A percentile compares a stretch with the other conserved stretches of the same genome.
phyloP scores from a whole-genome alignment of 2,888 invertebrate genomes.

The Pristionchus maxplancki region DNA sequence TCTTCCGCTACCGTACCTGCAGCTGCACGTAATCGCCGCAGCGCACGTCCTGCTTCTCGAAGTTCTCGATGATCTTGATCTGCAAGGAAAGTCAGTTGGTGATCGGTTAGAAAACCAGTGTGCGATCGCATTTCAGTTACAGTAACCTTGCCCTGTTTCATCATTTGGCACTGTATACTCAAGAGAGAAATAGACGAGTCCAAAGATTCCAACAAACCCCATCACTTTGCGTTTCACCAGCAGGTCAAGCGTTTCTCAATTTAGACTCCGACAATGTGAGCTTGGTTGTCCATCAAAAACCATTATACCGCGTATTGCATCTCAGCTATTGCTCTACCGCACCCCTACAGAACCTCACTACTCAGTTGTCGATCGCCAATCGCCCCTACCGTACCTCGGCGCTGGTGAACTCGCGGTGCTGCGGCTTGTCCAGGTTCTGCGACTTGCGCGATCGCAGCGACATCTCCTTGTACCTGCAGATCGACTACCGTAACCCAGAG shows the following conservation, averaged over 20 bases:
- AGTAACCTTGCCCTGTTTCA: too few relatives aligned
- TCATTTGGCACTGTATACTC: too few relatives aligned
- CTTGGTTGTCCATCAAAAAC: too few relatives aligned
- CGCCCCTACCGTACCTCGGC: not conserved
- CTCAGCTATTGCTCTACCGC: not conserved
- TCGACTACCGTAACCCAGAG: not conserved
- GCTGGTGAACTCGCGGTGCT: not conserved
- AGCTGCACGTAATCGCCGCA: slow-evolving; percentile 15
- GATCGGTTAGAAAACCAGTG: too few relatives aligned
- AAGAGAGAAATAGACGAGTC: too few relatives aligned
- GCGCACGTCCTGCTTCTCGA: slow-evolving; percentile 15
- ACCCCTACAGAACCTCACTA: not conserved
- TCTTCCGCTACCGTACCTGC: slow-evolving; percentile 4
- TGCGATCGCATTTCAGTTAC: too few relatives aligned
- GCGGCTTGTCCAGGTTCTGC: not conserved
- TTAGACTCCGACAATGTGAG: too few relatives aligned
- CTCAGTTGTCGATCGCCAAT: not conserved
- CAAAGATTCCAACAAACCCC: too few relatives aligned
- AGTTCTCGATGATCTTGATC: slow-evolving; percentile 40
- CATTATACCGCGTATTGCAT: too few relatives aligned
- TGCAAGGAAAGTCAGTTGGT: not conserved
- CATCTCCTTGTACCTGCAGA: slow-evolving; percentile 48
- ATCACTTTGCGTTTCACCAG: too few relatives aligned
- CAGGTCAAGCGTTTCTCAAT: too few relatives aligned
- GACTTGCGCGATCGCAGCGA: not conserved